Conservation (phyloP, 2,888 invertebrate species). For the Agrypnus murinus region DNA sequence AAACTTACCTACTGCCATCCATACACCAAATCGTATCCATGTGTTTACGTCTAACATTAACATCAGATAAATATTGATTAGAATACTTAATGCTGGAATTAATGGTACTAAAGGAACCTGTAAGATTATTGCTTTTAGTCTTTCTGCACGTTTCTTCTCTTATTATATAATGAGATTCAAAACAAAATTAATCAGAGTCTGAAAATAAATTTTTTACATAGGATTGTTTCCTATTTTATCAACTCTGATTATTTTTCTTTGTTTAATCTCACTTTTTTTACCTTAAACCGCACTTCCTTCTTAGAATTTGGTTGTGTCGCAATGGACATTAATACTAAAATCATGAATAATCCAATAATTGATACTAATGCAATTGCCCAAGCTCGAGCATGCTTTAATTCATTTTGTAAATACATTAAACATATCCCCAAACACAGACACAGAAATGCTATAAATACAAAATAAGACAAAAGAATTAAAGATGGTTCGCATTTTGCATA, state of each 20-base stretch:
- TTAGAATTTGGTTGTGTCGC: slow-evolving; percentile 78
- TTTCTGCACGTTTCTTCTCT: too few species aligned
- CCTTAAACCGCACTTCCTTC: slow-evolving; percentile 78
- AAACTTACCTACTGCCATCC: slow-evolving; percentile 85
- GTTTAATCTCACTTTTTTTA: too few species aligned
- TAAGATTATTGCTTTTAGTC: too few species aligned
- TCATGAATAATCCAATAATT: slow-evolving; percentile 57
- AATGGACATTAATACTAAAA: slow-evolving; percentile 73
- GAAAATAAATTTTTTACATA: too few species aligned
- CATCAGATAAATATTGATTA: slow-evolving; percentile 91
- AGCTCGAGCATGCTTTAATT: slow-evolving; percentile 67
- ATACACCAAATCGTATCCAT: slow-evolving; percentile 88
- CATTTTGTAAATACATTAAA: slow-evolving; percentile 62
- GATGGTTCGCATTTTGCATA: too few species aligned
- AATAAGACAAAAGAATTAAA: too few species aligned
- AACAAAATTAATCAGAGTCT: too few species aligned
- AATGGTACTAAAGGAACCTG: slow-evolving; percentile 90
- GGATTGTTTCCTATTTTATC: too few species aligned
- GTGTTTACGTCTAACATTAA: slow-evolving; percentile 83
- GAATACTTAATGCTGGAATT: slow-evolving; percentile 86
- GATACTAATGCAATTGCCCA: slow-evolving; percentile 66
- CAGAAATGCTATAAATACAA: slow-evolving; percentile 63
- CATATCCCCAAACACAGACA: slow-evolving; percentile 65
- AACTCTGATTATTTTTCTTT: too few species aligned
- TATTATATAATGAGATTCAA: too few species aligned